These are phyloP conservation scores for Manis pentadactyla DNA, from an alignment of 2,797 vertebrate genomes.

Conservation along the genomic window DNA sequence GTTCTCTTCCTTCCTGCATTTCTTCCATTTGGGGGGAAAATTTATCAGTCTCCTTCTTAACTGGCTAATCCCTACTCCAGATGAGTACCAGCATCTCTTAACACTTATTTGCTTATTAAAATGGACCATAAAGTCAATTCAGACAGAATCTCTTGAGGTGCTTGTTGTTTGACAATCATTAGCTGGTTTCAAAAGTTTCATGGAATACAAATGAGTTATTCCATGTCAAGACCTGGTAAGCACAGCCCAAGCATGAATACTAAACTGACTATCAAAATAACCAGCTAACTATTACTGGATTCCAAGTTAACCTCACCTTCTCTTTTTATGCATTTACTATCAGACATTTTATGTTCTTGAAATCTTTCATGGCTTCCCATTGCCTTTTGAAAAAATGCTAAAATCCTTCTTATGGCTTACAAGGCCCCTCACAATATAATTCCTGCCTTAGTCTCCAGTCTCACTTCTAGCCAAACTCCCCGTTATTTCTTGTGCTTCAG, in stretches of 20 bases:
- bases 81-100: background rate
- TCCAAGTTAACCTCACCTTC: background rate
- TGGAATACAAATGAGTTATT: constrained; percentile 11
- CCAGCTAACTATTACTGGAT: background rate
- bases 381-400: constrained; percentile 20
- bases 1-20: background rate
- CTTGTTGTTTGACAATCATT: background rate
- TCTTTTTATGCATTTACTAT: background rate
- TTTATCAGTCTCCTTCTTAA: background rate
- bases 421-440: background rate
- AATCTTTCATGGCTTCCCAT: background rate
- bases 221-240: background rate
- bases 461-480: background rate
- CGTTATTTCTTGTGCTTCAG: background rate
- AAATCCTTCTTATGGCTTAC: background rate
- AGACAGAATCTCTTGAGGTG: background rate
- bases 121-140: background rate
- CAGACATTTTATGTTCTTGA: background rate
- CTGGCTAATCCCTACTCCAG: background rate
- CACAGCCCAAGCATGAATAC: background rate
- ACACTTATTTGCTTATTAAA: background rate
- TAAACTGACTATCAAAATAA: background rate
- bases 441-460: background rate
- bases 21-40: background rate
- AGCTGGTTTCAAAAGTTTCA: constrained; percentile 16